Evolutionary conservation across 2,113 vertebrate species (phyloP), one percentile per base, ranked within the genome.

Genomic region (Bufo gargarizans): DNA sequence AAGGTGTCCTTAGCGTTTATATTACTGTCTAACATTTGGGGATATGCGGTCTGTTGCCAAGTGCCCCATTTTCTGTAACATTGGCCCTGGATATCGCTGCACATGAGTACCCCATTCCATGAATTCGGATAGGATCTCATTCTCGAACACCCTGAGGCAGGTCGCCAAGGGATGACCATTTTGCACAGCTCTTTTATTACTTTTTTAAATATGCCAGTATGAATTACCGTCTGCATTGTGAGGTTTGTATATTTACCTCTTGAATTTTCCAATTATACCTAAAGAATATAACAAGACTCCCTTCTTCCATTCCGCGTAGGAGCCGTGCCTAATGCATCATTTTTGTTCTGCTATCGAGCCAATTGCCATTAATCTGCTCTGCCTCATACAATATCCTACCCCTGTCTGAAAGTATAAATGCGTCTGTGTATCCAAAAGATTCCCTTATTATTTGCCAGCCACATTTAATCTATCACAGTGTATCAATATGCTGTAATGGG

Each of bases 381-480:
- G 87, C 58, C 87, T 77, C 67, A 14, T 47, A 77, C 81, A 78
- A 84, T 84, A 77, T 77, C 87, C 87, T 77, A 17, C 49, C 50
- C 77, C 72, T 74, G 65, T 55, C 76, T 67, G 4, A 33, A 67
- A n/a, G 81, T 77, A 53, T 84, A 84, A 84, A 69, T 77, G 81
- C 13, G 59, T 84, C 47, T 63, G 56, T 59, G 81, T 77, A 84
- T 89, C 72, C 53, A 17, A 56, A 82, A 84, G 81, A 89, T 89
- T 84, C 84, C 82, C 87, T 78, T 89, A 84, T 89, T 89, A 89
- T 89, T 89, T 89, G 59, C 80, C 87, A 89, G 87, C 82, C 87
- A 89, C 81, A 78, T 89, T 89, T 89, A 78, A 89, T 89, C 83
- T 43, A 84, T 89, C 87, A 89, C 81, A 47, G 47, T 47, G 74